Base-by-base conservation (phyloP, 2,113 vertebrate species). In the Deroptyus accipitrinus region DNA sequence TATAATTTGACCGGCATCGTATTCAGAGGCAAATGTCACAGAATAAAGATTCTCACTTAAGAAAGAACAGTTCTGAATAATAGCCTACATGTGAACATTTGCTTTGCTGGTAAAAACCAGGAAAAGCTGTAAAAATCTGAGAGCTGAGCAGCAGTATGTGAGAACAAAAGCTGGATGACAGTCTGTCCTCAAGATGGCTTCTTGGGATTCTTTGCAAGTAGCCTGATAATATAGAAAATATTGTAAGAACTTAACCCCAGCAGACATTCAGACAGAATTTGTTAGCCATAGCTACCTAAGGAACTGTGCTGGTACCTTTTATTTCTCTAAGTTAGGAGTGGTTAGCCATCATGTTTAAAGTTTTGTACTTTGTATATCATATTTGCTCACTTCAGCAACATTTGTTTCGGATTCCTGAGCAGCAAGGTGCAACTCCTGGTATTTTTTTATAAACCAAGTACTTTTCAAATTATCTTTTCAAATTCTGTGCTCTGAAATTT, bases 261-360 rank as follows among this genome's bases (percentile, higher is more conserved):
- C 62, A 76, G 35, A 42, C 30, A 48, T 37, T 70, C 30, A 57
- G 42, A 42, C 25, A 63, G 46, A 55, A 57, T 57, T 55, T 48
- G 11, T 39, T 61, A 59, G 33, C 51, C 69, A 17, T 28, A 41
- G 31, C 44, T 83, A 27, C 17, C 2, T 10, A 16, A 68, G 22
- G 28, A 41, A 16, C 39, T 4, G 0, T 9, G 18, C 10, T 54
- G 70, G 9, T 27, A 2, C 17, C 35, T 39, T 18, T 49, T 42
- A n/a, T 52, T 16, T 37, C 0, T 2, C 28, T 9, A 1, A 7
- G 6, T 28, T 67, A 18, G 0, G 1, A 57, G 24, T 31, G 14
- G 17, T 57, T 48, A 69, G 19, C 17, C 13, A 2, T 39, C 59
- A 17, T 27, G 5, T 54, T 66, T 44, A 4, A 55, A 48, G 17